Evolutionary conservation across 2,797 vertebrate genomes (phyloP).

Genomic region (Siniperca obscura): DNA sequence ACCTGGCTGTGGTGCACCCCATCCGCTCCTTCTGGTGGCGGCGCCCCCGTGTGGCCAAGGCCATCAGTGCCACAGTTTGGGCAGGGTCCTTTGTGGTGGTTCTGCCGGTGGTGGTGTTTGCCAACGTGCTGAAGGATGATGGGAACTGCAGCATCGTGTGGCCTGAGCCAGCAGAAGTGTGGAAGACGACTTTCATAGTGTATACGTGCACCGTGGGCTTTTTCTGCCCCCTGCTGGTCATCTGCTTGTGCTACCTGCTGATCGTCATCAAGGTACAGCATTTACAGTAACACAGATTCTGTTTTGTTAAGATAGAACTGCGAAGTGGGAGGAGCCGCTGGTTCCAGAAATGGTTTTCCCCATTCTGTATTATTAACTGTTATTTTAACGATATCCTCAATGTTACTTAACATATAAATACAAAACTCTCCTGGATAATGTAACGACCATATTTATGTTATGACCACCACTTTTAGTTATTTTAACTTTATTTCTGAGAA

Average conservation of each 20-base stretch:
- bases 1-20: constrained; percentile 94
- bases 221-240: constrained; percentile 92
- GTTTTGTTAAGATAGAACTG: not conserved
- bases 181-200: constrained; percentile 92
- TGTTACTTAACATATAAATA: not conserved
- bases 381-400: not conserved
- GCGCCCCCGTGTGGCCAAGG: constrained; percentile 90
- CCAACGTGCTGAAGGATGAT: constrained; percentile 89
- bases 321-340: not conserved
- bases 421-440: not conserved
- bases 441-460: not conserved
- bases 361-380: not conserved
- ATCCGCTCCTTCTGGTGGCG: constrained; percentile 92
- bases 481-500: not conserved
- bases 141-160: constrained; percentile 95
- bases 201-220: constrained; percentile 93
- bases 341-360: too few species aligned
- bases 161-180: constrained; percentile 92
- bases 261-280: constrained; percentile 89
- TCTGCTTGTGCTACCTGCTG: constrained; percentile 95
- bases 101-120: constrained; percentile 92
- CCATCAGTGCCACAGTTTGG: constrained; percentile 91
- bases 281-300: not conserved
- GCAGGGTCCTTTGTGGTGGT: constrained; percentile 91
- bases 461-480: too few species aligned